These are phyloP conservation scores for Arctocebus calabarensis DNA, from an alignment of 2,797 vertebrate genomes.

Conservation along the genomic window DNA sequence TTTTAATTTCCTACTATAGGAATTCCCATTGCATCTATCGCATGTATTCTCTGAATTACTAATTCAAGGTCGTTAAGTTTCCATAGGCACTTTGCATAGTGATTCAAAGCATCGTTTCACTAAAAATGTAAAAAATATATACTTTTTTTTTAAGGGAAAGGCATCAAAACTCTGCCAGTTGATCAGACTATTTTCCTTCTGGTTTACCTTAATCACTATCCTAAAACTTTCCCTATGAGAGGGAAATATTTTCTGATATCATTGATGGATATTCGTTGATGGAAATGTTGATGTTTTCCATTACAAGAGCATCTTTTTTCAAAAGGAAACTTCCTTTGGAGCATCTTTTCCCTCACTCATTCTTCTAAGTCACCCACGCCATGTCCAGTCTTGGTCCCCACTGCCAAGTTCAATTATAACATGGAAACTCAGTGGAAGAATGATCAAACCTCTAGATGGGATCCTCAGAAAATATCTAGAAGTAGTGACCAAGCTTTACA, in stretches of 20 bases:
- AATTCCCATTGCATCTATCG: not conserved
- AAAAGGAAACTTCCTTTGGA: not conserved
- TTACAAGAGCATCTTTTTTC: slow-evolving; percentile 15
- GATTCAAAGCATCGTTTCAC: not conserved
- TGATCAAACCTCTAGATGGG: not conserved
- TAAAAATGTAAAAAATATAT: not conserved
- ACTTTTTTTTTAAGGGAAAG: not conserved
- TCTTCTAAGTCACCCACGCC: not conserved
- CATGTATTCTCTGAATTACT: not conserved
- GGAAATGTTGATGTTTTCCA: not conserved
- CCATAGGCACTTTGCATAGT: not conserved
- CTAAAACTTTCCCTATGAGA: not conserved
- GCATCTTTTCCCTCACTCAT: not conserved
- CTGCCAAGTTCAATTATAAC: not conserved
- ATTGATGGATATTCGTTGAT: not conserved
- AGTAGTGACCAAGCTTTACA: not conserved
- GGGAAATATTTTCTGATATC: not conserved
- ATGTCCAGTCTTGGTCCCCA: not conserved
- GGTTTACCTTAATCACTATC: not conserved
- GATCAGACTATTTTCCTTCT: not conserved
- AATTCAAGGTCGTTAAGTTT: not conserved
- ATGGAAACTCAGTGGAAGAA: not conserved
- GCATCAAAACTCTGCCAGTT: not conserved
- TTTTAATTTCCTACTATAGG: not conserved
- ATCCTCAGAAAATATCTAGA: not conserved